Evolutionary conservation across 2,888 invertebrate genomes (phyloP).

Genomic region (Drosophila nigricruria): DNA sequence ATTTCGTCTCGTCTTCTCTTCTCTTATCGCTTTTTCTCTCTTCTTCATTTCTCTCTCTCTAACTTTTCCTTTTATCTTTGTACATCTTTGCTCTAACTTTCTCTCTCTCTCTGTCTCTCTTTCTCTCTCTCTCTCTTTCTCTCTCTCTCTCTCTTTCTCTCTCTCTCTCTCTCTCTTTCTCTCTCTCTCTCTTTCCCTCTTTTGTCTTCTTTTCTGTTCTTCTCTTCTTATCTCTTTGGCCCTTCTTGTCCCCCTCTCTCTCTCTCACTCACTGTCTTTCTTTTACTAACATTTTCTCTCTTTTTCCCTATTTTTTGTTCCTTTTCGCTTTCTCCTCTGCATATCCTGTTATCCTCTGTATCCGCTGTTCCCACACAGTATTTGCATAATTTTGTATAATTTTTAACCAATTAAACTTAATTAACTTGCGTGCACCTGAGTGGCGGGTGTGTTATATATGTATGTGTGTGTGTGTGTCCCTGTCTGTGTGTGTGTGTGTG

Average conservation of each 20-base stretch:
- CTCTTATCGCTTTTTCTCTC: neutral
- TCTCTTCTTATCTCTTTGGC: neutral
- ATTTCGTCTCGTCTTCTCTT: too few species aligned
- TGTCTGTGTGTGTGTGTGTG: slow-evolving; percentile 27
- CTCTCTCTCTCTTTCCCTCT: neutral
- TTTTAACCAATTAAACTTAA: slow-evolving; percentile 81
- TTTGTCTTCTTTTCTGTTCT: neutral
- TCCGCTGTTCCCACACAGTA: neutral
- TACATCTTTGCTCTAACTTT: neutral
- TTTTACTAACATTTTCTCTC: neutral
- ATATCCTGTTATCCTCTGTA: neutral
- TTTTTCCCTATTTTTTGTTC: neutral
- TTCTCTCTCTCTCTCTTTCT: neutral
- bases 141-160: neutral
- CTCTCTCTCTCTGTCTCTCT: neutral
- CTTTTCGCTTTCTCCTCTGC: neutral
- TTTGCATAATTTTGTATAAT: slow-evolving; percentile 64
- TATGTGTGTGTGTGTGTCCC: neutral
- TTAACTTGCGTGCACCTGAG: slow-evolving; percentile 63
- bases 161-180: neutral
- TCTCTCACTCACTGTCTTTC: neutral
- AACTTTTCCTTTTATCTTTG: too few species aligned
- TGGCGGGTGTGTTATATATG: slow-evolving; percentile 1
- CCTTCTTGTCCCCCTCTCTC: neutral
- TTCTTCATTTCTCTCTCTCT: too few species aligned